Evolutionary conservation across 2,888 invertebrate genomes (phyloP), one percentile per base, ranked within the genome.

Genomic region (Drosophila putrida): DNA sequence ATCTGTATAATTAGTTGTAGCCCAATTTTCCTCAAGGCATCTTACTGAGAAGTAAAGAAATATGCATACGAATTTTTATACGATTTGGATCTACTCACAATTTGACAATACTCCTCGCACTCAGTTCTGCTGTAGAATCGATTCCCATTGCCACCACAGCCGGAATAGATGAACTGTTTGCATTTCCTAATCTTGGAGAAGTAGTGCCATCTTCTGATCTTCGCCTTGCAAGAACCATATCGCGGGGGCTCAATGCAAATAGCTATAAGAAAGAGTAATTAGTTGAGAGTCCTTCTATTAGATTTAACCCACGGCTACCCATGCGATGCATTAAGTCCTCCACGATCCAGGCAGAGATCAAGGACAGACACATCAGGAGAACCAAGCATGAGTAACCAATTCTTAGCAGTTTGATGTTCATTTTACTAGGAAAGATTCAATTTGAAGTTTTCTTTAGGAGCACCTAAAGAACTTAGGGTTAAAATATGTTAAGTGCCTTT

Each of bases 131-230:
- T 46, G 11, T 50, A 66, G 61, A 78, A 78, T 4, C 59, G 59
- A 46, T 78, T 78, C 0, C 1, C 2, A 33, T 75, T 80, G 28
- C 80, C 76, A 1, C 63, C 76, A 6, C 80, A 78, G 28, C 36
- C 36, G 0, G 78, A 80, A 6, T 75, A 76, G 13, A 8, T 25
- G 20, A 78, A 80, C 1, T 4, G 10, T 1, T 6, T 28, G 46
- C 63, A 66, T 0, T n/a, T 41, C 2, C 6, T 41, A 9, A 10
- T 0, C 2, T 11, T 3, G 6, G 2, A 1, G 1, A 59, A 31
- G 11, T 39, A 80, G 47, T 54, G 41, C 76, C 72, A 75, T 59
- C 65, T 58, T 6, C 41, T 39, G 0, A 36, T 9, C 0, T 33
- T 20, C 4, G 13, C 27, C 0, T 3, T 6, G 28, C 77, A 77